Evolutionary conservation across 2,888 invertebrate genomes (phyloP).

Genomic region (Drosophila flavopinicola): DNA sequence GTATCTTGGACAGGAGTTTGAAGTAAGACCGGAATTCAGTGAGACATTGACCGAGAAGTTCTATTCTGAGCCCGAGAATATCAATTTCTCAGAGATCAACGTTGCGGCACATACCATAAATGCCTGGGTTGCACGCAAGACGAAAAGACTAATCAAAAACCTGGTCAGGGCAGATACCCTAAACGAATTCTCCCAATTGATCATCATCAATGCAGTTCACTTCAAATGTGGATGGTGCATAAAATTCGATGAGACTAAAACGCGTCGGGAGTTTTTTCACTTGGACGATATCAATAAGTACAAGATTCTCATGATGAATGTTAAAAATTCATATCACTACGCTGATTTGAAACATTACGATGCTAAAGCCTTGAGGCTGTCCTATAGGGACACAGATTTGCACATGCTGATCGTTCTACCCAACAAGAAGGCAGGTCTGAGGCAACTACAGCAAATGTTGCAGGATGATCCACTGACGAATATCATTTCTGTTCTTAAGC

Average conservation of each 20-base stretch:
- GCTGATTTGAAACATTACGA: slow-evolving; percentile 61
- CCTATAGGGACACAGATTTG: slow-evolving; percentile 88
- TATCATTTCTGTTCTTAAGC: slow-evolving; percentile 86
- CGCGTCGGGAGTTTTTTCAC: slow-evolving; percentile 86
- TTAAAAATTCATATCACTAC: slow-evolving; percentile 70
- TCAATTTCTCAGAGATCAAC: slow-evolving; percentile 86
- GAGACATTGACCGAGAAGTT: slow-evolving; percentile 87
- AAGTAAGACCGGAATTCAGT: slow-evolving; percentile 86
- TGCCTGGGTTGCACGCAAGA: slow-evolving; percentile 90
- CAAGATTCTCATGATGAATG: slow-evolving; percentile 89
- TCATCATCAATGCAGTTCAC: slow-evolving; percentile 92
- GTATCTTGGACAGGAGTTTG: slow-evolving; percentile 87
- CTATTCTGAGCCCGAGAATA: slow-evolving; percentile 86
- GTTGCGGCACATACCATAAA: slow-evolving; percentile 88
- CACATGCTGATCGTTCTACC: slow-evolving; percentile 92
- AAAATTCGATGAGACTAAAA: slow-evolving; percentile 86
- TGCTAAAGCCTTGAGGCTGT: slow-evolving; percentile 86
- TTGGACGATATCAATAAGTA: slow-evolving; percentile 83
- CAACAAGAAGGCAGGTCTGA: slow-evolving; percentile 86
- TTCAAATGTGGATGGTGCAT: slow-evolving; percentile 92
- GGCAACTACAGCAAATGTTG: slow-evolving; percentile 87
- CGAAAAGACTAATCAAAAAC: slow-evolving; percentile 91
- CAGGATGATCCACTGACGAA: slow-evolving; percentile 85
- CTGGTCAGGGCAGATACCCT: slow-evolving; percentile 87
- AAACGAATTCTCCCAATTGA: slow-evolving; percentile 86